Conservation (phyloP, 2,113 vertebrate species). For the Silurus glanis region DNA sequence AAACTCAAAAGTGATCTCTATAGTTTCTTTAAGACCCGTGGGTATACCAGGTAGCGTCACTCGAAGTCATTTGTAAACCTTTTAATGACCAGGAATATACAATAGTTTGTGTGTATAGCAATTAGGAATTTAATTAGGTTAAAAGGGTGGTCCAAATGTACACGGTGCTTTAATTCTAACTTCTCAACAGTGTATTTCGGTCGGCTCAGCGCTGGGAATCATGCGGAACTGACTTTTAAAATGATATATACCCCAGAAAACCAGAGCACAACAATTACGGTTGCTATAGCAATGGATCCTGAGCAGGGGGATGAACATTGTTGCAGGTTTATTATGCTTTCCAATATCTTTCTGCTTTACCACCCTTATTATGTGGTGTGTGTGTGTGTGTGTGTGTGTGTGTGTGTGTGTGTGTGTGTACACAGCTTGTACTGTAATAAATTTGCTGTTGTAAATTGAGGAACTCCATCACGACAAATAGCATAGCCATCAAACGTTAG, state of each 20-base stretch:
- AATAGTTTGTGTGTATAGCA: background rate
- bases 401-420: background rate
- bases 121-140: background rate
- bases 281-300: background rate
- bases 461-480: background rate
- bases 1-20: background rate
- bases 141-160: background rate
- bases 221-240: background rate
- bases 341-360: constrained; percentile 20
- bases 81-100: background rate
- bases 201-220: background rate
- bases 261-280: background rate
- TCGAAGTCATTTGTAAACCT: background rate
- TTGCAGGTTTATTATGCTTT: constrained; percentile 6
- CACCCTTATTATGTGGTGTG: background rate
- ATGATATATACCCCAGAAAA: background rate
- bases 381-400: too few relatives aligned
- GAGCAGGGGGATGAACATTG: background rate
- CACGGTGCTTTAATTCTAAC: background rate
- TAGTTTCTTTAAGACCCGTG: background rate
- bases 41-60: background rate
- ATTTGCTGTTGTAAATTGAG: background rate
- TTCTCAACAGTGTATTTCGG: background rate
- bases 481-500: background rate
- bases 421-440: background rate